Evolutionary conservation across 2,797 vertebrate species (phyloP).

Genomic region (Tolypeutes matacus): DNA sequence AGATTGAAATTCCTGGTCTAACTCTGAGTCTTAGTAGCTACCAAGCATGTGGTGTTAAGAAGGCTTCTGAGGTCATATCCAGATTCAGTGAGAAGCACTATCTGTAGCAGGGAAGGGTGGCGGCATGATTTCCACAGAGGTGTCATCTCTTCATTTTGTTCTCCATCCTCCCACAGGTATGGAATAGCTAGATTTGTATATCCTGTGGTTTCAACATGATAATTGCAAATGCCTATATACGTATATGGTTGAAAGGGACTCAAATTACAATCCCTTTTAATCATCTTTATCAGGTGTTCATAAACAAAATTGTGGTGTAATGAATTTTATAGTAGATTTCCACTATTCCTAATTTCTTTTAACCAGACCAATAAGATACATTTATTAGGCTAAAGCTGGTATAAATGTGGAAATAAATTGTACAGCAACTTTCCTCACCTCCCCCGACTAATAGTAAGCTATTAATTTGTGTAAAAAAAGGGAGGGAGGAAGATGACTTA

Average conservation of each 20-base stretch:
- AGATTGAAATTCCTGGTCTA: neutral
- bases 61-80: neutral
- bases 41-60: neutral
- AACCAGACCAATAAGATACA: neutral
- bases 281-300: neutral
- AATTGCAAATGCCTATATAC: neutral
- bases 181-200: neutral
- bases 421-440: neutral
- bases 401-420: conserved; percentile 1
- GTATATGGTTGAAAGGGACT: neutral
- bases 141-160: neutral
- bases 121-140: neutral
- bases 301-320: fast-evolving
- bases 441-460: neutral
- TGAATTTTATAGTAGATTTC: neutral
- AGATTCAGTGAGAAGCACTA: neutral
- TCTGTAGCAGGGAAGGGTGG: neutral
- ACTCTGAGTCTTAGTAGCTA: neutral
- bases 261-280: neutral
- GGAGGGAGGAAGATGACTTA: neutral
- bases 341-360: neutral
- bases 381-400: neutral
- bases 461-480: neutral
- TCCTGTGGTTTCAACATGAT: neutral
- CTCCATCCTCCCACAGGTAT: neutral